A percentile compares a stretch with the other conserved stretches of the same genome.
phyloP scores from a whole-genome alignment of 2,888 invertebrate species.

The Caenorhabditis sp. region DNA sequence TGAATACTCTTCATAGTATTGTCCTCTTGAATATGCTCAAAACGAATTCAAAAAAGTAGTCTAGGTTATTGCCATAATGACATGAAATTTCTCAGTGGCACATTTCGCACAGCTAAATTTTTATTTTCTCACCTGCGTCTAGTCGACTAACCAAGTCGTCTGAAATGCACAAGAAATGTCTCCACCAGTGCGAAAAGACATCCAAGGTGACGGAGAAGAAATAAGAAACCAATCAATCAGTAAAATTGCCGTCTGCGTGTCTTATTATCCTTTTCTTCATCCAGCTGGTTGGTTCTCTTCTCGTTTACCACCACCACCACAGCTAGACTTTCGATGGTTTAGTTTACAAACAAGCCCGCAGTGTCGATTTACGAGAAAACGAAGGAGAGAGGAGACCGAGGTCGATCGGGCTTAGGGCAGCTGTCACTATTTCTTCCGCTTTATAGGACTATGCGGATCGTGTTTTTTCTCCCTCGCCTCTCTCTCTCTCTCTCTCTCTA shows the following conservation, averaged over 20 bases:
- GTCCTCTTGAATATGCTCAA: background rate
- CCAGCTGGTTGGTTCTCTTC: constrained; percentile 7
- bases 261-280: constrained; percentile 26
- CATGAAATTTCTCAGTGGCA: too few species aligned
- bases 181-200: background rate
- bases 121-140: constrained; percentile 39
- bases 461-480: constrained; percentile 6
- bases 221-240: constrained; percentile 49
- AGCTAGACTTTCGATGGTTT: constrained; percentile 47
- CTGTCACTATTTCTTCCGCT: constrained; percentile 38
- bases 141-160: background rate
- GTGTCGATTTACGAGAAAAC: constrained; percentile 57
- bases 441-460: constrained; percentile 21
- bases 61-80: too few species aligned
- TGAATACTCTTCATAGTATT: background rate
- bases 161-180: constrained; percentile 44
- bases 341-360: constrained; percentile 62
- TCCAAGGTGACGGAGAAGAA: background rate
- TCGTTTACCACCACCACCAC: constrained; percentile 22
- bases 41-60: background rate
- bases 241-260: constrained; percentile 38
- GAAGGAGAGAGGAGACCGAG: constrained; percentile 29
- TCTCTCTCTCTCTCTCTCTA: background rate
- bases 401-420: constrained; percentile 55
- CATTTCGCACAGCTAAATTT: too few species aligned